Percentiles rank a stretch among this genome's conserved stretches.
Conservation (phyloP, 2,797 vertebrate species). For the Pteronotus mesoamericanus region DNA sequence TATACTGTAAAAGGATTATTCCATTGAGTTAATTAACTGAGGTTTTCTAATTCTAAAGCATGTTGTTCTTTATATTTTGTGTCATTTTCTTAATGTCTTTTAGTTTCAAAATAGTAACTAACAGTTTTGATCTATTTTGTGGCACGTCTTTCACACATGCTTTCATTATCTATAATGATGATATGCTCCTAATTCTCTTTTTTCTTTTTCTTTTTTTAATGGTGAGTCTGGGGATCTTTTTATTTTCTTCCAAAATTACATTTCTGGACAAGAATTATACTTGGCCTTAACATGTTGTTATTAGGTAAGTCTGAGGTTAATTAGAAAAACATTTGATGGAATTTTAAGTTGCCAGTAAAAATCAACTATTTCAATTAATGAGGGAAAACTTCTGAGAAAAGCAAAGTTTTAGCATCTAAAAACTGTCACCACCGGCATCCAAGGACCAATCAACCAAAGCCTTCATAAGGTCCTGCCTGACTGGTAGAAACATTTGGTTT, state of each 20-base stretch:
- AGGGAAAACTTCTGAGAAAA: background rate
- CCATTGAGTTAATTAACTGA: background rate
- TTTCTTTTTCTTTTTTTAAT: no score
- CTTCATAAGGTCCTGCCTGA: background rate
- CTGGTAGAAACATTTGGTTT: background rate
- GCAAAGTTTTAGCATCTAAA: background rate
- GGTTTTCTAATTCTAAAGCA: background rate
- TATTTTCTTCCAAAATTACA: constrained; percentile 48
- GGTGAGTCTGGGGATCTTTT: background rate
- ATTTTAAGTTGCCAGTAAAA: constrained; percentile 32
- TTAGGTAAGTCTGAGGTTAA: constrained; percentile 40
- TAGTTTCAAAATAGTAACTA: background rate
- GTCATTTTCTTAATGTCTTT: background rate
- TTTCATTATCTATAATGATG: background rate
- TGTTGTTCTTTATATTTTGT: background rate
- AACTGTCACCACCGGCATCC: background rate
- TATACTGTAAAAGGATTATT: background rate
- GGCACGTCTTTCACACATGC: background rate
- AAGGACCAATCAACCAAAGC: background rate
- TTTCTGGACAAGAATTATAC: constrained; percentile 32
- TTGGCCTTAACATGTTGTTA: background rate
- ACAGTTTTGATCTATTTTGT: background rate
- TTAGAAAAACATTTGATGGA: background rate
- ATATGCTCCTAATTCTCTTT: background rate
- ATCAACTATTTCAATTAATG: background rate